These are phyloP conservation scores for Paramisgurnus dabryanus DNA, from an alignment of 2,113 vertebrate genomes.

Conservation along the genomic window DNA sequence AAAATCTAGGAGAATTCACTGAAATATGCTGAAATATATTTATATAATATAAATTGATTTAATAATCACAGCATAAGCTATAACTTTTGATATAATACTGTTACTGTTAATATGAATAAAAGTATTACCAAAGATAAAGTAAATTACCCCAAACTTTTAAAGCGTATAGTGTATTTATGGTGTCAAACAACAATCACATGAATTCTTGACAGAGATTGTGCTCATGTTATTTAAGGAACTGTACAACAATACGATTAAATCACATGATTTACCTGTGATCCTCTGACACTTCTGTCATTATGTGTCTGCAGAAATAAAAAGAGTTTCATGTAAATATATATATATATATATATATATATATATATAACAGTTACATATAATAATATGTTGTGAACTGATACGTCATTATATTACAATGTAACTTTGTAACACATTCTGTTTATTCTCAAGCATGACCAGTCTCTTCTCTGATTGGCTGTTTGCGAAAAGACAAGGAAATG, in stretches of 20 bases:
- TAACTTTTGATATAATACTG: too few relatives aligned
- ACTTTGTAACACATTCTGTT: neutral
- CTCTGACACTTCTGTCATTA: neutral
- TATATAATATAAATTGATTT: too few relatives aligned
- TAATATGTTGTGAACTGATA: neutral
- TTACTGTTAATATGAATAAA: too few relatives aligned
- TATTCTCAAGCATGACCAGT: neutral
- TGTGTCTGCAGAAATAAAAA: neutral
- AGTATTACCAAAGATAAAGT: too few relatives aligned
- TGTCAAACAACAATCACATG: too few relatives aligned
- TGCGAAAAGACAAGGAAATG: neutral
- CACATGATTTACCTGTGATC: neutral
- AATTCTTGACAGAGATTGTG: conserved; percentile 41
- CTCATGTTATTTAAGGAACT: conserved; percentile 56
- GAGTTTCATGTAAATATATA: neutral
- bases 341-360: neutral
- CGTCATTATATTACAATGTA: neutral
- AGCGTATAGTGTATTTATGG: neutral
- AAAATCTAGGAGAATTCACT: too few relatives aligned
- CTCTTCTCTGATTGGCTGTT: conserved; percentile 23
- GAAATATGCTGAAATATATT: too few relatives aligned
- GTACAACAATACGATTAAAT: conserved; percentile 46
- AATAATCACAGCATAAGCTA: too few relatives aligned
- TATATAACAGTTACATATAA: neutral
- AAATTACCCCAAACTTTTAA: too few relatives aligned